A percentile compares a stretch with the other conserved stretches of the same genome.
phyloP scores from a whole-genome alignment of 2,113 vertebrate species.

The Aviceda subcristata region DNA sequence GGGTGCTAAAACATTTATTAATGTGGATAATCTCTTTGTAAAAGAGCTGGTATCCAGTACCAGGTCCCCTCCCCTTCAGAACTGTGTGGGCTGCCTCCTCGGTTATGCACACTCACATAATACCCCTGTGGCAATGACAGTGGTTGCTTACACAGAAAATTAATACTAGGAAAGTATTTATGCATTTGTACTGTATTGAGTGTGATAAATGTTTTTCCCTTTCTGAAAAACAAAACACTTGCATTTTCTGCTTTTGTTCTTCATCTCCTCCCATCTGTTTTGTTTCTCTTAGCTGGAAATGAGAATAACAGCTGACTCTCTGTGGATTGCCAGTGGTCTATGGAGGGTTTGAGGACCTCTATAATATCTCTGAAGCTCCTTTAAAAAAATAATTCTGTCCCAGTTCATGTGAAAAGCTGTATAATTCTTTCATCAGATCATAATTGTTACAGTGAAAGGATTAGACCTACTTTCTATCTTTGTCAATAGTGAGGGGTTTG shows the following conservation, averaged over 20 bases:
- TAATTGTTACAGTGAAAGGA: background rate
- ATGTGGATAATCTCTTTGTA: background rate
- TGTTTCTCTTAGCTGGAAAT: conserved; percentile 47
- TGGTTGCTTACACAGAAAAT: conserved; percentile 37
- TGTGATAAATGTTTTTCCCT: conserved; percentile 45
- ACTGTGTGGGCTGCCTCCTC: background rate
- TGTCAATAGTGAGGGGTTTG: background rate
- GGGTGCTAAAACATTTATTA: background rate
- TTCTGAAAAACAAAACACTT: conserved; percentile 57
- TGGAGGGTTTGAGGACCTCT: conserved; percentile 22
- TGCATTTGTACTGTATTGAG: conserved; percentile 15
- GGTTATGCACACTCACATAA: background rate
- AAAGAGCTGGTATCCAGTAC: background rate
- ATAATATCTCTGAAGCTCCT: conserved; percentile 6
- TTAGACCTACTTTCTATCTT: background rate
- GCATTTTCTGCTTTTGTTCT: conserved; percentile 49
- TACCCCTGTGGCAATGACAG: conserved; percentile 16
- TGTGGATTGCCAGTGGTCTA: conserved; percentile 21
- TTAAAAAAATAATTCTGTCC: background rate
- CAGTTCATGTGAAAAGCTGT: conserved; percentile 1
- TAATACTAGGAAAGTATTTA: conserved; percentile 53
- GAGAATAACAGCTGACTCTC: conserved; percentile 37
- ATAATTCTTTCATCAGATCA: conserved; percentile 46
- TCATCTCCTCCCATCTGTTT: conserved; percentile 39
- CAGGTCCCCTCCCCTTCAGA: background rate